Percentiles rank a stretch among this genome's conserved stretches.
These are phyloP conservation scores for Nestor notabilis DNA, from an alignment of 2,113 vertebrate species.

Conservation along the genomic window DNA sequence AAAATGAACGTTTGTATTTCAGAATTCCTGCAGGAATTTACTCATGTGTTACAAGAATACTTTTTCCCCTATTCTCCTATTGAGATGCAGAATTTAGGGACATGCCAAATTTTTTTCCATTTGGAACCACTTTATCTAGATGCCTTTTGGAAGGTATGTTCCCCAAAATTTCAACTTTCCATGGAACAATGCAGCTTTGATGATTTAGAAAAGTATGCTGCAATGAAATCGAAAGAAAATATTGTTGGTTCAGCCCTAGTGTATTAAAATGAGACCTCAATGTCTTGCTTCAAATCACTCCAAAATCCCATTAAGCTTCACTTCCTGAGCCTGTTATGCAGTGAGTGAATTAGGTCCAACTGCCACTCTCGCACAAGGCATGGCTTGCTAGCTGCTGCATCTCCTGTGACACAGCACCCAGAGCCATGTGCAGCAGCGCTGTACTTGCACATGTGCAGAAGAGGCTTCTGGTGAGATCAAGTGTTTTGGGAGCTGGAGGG, in stretches of 20 bases:
- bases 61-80: neutral
- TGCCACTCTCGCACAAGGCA: accelerated
- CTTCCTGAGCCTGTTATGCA: neutral
- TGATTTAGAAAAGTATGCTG: neutral
- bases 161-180: neutral
- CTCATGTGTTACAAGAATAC: neutral
- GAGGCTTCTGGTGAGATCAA: neutral
- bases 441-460: accelerated
- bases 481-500: neutral
- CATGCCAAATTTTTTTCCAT: neutral
- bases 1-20: neutral
- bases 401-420: accelerated
- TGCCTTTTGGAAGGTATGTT: neutral
- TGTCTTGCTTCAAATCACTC: neutral
- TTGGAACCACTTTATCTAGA: neutral
- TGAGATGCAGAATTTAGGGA: neutral
- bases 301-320: neutral
- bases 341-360: accelerated
- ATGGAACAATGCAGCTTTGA: neutral
- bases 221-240: neutral
- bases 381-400: accelerated
- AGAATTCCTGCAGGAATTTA: neutral
- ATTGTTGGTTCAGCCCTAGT: neutral
- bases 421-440: accelerated
- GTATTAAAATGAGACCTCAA: neutral